Conservation (phyloP, 2,888 invertebrate genomes). For the Orgyia antiqua region DNA sequence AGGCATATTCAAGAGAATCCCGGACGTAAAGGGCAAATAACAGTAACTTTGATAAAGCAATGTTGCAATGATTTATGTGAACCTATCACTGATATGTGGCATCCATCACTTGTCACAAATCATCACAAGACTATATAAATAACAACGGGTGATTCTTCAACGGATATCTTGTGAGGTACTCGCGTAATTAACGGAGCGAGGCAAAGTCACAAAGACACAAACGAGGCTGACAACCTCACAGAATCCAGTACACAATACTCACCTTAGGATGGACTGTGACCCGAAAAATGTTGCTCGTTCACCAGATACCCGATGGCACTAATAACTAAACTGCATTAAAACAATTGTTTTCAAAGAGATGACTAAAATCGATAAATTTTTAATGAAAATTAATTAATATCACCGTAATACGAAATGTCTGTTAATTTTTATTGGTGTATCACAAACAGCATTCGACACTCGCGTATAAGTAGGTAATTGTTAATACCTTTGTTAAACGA, state of each 20-base stretch:
- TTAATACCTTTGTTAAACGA: constrained; percentile 65
- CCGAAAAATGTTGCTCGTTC: constrained; percentile 60
- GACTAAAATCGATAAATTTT: constrained; percentile 66
- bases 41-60: neutral
- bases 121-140: constrained; percentile 26
- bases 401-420: constrained; percentile 46
- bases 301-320: constrained; percentile 53
- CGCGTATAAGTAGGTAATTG: constrained; percentile 37
- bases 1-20: too few relatives aligned
- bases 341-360: constrained; percentile 50
- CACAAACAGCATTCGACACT: constrained; percentile 46
- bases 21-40: too few relatives aligned
- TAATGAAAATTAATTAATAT: constrained; percentile 50
- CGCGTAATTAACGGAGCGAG: constrained; percentile 26
- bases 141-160: constrained; percentile 32
- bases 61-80: constrained; percentile 8
- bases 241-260: constrained; percentile 31
- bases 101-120: constrained; percentile 32
- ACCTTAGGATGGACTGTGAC: constrained; percentile 67
- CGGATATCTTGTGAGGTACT: too few relatives aligned
- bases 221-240: constrained; percentile 22
- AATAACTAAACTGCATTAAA: constrained; percentile 68
- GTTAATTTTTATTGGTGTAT: constrained; percentile 40
- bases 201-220: constrained; percentile 38
- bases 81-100: constrained; percentile 22